Percentiles rank a stretch among this genome's conserved stretches.
phyloP scores from a whole-genome alignment of 2,888 invertebrate species.

The Callosobruchus maculatus region DNA sequence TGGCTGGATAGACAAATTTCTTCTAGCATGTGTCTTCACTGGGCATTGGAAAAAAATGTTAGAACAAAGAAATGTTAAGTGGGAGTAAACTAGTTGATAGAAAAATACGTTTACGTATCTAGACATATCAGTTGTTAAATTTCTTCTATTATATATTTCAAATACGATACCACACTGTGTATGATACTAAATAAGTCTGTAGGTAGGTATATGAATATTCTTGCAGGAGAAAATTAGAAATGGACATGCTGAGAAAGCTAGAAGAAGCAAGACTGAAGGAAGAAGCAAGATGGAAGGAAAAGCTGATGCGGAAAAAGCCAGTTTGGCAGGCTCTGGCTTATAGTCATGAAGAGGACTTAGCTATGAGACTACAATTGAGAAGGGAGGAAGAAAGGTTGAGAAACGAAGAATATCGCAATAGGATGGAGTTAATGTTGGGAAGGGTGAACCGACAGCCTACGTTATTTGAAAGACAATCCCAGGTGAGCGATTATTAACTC shows the following conservation, averaged over 20 bases:
- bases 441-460: slow-evolving; percentile 68
- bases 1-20: too few relatives aligned
- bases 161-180: too few relatives aligned
- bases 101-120: too few relatives aligned
- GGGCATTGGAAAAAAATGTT: too few relatives aligned
- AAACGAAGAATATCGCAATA: slow-evolving; percentile 63
- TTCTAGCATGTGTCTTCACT: too few relatives aligned
- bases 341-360: slow-evolving; percentile 65
- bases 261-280: slow-evolving; percentile 59
- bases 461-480: slow-evolving; percentile 66
- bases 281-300: slow-evolving; percentile 58
- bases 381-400: slow-evolving; percentile 66
- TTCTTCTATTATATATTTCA: too few relatives aligned
- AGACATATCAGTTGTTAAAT: too few relatives aligned
- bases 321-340: slow-evolving; percentile 68
- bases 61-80: too few relatives aligned
- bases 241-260: slow-evolving; percentile 57
- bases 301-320: slow-evolving; percentile 60
- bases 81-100: too few relatives aligned
- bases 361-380: slow-evolving; percentile 62
- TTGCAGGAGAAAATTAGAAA: slow-evolving; percentile 57
- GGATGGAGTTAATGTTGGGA: slow-evolving; percentile 71
- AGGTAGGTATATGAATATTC: too few relatives aligned
- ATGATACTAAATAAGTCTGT: too few relatives aligned
- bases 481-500: slow-evolving; percentile 44